phyloP scores from a whole-genome alignment of 2,888 invertebrate genomes.

The Andricus curvator region DNA sequence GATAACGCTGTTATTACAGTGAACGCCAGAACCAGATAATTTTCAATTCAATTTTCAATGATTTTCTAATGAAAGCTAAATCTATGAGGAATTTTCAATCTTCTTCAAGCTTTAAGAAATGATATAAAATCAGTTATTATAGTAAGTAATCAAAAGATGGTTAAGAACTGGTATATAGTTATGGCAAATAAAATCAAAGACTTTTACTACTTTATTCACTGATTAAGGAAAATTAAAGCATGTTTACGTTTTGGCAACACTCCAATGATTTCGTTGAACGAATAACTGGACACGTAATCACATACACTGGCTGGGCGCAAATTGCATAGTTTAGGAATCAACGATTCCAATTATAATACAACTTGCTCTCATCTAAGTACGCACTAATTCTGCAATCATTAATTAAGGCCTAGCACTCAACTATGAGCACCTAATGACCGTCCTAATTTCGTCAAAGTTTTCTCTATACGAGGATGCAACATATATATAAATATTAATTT shows the following conservation, averaged over 20 bases:
- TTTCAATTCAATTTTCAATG: neutral
- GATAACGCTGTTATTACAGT: neutral
- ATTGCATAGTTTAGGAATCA: constrained; percentile 50
- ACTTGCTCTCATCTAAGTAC: constrained; percentile 9
- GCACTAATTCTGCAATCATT: constrained; percentile 25
- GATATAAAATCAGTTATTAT: too few species aligned
- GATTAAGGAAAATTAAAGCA: constrained; percentile 47
- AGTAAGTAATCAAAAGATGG: too few species aligned
- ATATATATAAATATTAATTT: neutral
- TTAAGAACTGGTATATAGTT: neutral
- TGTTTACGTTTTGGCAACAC: constrained; percentile 53
- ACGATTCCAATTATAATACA: constrained; percentile 52
- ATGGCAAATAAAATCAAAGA: neutral
- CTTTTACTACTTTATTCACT: constrained; percentile 41
- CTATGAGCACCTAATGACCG: neutral
- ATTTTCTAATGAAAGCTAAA: neutral
- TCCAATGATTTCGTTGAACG: constrained; percentile 51
- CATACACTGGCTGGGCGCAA: constrained; percentile 35
- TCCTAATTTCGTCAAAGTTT: neutral
- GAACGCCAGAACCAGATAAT: neutral
- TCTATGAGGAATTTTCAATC: neutral
- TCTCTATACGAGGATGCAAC: neutral
- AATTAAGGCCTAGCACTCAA: constrained; percentile 12
- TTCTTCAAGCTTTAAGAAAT: neutral
- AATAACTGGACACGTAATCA: constrained; percentile 54